These are phyloP conservation scores for Myripristis jacobus DNA, from an alignment of 2,797 vertebrate genomes.

Conservation along the genomic window DNA sequence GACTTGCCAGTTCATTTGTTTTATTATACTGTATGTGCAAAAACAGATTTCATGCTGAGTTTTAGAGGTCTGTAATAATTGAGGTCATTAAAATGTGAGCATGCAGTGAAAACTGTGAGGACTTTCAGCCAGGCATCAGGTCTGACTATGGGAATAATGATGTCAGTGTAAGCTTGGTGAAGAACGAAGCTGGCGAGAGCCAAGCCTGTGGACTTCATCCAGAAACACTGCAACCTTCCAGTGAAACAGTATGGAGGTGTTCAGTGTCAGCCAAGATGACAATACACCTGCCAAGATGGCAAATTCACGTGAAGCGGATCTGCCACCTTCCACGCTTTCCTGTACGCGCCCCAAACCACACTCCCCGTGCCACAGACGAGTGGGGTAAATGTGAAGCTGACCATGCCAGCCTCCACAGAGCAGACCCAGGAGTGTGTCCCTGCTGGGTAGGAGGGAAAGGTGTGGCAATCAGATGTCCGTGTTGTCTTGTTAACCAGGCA, in stretches of 20 bases:
- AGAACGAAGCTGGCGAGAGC: constrained; percentile 60
- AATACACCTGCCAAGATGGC: constrained; percentile 62
- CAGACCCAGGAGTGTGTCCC: constrained; percentile 12
- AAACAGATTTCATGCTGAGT: constrained; percentile 51
- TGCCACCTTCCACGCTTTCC: constrained; percentile 67
- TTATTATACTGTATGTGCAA: constrained; percentile 28
- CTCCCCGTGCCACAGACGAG: constrained; percentile 49
- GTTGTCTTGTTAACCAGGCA: constrained; percentile 73
- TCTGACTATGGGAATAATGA: constrained; percentile 66
- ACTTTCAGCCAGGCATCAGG: constrained; percentile 51
- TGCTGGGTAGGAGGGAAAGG: constrained; percentile 59
- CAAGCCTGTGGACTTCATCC: constrained; percentile 62
- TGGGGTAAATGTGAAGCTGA: constrained; percentile 33
- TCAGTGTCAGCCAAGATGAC: constrained; percentile 66
- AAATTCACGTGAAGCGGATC: constrained; percentile 68
- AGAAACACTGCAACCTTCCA: constrained; percentile 64
- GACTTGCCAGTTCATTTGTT: constrained; percentile 39
- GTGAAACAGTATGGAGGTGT: constrained; percentile 58
- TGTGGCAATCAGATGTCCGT: constrained; percentile 68
- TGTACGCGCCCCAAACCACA: constrained; percentile 44
- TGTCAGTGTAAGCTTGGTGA: constrained; percentile 51
- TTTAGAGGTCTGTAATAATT: constrained; percentile 53
- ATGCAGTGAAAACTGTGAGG: constrained; percentile 53
- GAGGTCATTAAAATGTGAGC: constrained; percentile 60
- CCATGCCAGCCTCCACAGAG: constrained; percentile 21